Evolutionary conservation across 2,888 invertebrate genomes (phyloP), one percentile per base, ranked within the genome.

Genomic region (Hyalella azteca): DNA sequence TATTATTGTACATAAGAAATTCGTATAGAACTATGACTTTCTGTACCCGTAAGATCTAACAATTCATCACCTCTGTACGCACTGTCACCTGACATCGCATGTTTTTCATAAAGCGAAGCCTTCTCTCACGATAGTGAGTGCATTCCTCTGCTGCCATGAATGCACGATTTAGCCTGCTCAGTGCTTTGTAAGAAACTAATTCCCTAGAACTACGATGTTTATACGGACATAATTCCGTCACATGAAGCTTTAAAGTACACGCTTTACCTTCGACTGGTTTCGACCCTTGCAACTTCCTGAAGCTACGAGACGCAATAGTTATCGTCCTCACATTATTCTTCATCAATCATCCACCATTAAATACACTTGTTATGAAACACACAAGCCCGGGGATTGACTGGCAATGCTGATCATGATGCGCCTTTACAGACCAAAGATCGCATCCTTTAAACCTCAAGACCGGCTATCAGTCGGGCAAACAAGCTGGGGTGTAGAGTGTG

Each of bases 341-440:
- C 66, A 66, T 66, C 66, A 66, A 66, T 66, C 66, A 66, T 66
- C 39, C 66, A n/a, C 66, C 36, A 66, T 66, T 66, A 66, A 66
- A 66, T 66, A 66, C 66, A 66, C 36, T 66, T 66, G 66, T 66
- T 66, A 66, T 36, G 66, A 66, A 66, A 66, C 66, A 66, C 66
- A 54, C 66, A 7, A 66, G 29, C 36, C 39, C 66, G 36, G 11
- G 66, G 29, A 66, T 66, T 66, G 66, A 66, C 66, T 66, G 66
- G 66, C 66, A 66, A 66, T 66, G 66, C 66, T 36, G 66, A 66
- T 66, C 66, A 11, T 11, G 45, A 66, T 66, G 66, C 66, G 36
- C 39, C 66, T 66, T 66, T 66, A 66, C 36, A 66, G 39, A 66
- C 66, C 22, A n/a, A 66, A 26, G 29, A 54, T 54, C 54, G 26